Evolutionary conservation across 1,140 invertebrate species (phyloP), one percentile per base, ranked within the genome.

Genomic region (Augochlora pura): DNA sequence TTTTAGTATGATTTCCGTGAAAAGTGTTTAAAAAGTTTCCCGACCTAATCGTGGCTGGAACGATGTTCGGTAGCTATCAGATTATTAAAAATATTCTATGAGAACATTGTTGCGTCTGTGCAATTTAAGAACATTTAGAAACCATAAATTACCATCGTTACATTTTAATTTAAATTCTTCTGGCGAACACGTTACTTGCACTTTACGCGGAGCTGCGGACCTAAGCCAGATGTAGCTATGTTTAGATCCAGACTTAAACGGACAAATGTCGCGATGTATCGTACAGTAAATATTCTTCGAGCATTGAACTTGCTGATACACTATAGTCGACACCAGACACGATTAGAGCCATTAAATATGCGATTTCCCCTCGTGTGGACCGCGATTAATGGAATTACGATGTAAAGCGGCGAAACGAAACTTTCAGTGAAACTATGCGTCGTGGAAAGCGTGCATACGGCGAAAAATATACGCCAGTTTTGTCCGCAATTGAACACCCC

Each of bases 381-480:
- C 39, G 5, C 21, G 9, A 4, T 21, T 27, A 5, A 64, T 16
- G 5, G 32, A 6, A 67, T 49, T 14, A 16, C 21, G 10, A 39
- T 38, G 27, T 57, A 27, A n/a, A 21, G 21, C 5, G 8, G 39
- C 21, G 38, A 42, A 57, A 57, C 46, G 25, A 59, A 21, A 65
- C 18, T 65, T 79, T 80, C 92, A 96, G 96, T 95, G 77, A 93
- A 94, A 74, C 90, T 96, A 8, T 97, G 96, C 87, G 91, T 96
- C 21, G 95, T 96, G 0, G 94, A 96, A 86, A 94, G 93, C 3
- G 90, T 93, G 23, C 94, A 95, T 0, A 89, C 88, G 2, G 94
- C 94, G 85, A 94, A 94, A 81, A 93, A 93, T 59, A 93, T 94
- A 32, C 90, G 91, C 18, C 94, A 92, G 82, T 95, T 94, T 88